phyloP scores from a whole-genome alignment of 1,140 invertebrate species.

The Temnothorax nylanderi region DNA sequence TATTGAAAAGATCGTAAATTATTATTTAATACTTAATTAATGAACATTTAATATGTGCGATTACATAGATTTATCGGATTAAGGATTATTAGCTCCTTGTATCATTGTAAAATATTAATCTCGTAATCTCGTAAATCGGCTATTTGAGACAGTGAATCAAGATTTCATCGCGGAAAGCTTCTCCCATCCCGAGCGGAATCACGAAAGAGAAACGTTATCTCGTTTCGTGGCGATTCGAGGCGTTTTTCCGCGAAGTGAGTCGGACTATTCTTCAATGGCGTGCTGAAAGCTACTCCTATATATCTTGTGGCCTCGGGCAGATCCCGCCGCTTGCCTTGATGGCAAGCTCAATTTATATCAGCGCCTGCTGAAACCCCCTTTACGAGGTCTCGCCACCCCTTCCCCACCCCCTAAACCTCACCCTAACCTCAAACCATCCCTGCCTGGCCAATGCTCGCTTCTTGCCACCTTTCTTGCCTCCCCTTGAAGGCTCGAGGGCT shows the following conservation, averaged over 20 bases:
- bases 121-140: slow-evolving; percentile 1
- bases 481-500: slow-evolving; percentile 69
- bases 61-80: slow-evolving; percentile 3
- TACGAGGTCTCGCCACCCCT: slow-evolving; percentile 81
- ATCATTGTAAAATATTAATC: slow-evolving; percentile 26
- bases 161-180: slow-evolving; percentile 65
- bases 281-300: slow-evolving; percentile 77
- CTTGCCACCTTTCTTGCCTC: slow-evolving; percentile 70
- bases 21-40: background rate
- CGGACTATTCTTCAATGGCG: slow-evolving; percentile 76
- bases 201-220: slow-evolving; percentile 71
- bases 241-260: slow-evolving; percentile 73
- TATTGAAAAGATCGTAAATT: background rate
- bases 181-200: slow-evolving; percentile 47
- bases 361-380: slow-evolving; percentile 83
- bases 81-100: slow-evolving; percentile 1
- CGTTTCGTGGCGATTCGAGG: slow-evolving; percentile 65
- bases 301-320: slow-evolving; percentile 77
- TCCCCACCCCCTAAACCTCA: slow-evolving; percentile 70
- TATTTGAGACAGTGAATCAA: slow-evolving; percentile 60
- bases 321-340: slow-evolving; percentile 83
- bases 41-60: background rate
- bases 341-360: slow-evolving; percentile 85
- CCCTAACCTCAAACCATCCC: slow-evolving; percentile 74
- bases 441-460: slow-evolving; percentile 61